A percentile compares a stretch with the other conserved stretches of the same genome.
These are phyloP conservation scores for Drosophila quadrilineata DNA, from an alignment of 1,140 invertebrate species.

Conservation along the genomic window DNA sequence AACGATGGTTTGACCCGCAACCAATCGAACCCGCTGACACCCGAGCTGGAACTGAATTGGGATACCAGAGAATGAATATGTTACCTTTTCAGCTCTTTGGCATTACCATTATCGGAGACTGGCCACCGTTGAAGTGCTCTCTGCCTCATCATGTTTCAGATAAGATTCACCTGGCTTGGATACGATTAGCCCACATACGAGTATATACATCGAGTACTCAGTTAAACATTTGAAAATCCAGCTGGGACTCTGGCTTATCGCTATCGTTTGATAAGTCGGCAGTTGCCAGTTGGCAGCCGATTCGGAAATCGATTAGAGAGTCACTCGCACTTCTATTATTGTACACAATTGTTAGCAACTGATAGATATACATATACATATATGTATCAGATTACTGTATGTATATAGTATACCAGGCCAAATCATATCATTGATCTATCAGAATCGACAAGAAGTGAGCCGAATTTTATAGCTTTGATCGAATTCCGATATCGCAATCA, in stretches of 20 bases:
- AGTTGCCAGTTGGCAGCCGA: background rate
- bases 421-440: too few relatives aligned
- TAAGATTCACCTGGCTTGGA: conserved; percentile 40
- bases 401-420: too few relatives aligned
- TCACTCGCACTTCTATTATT: background rate
- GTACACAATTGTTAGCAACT: conserved; percentile 7
- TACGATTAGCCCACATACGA: conserved; percentile 18
- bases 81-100: too few relatives aligned
- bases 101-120: background rate
- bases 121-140: conserved; percentile 24
- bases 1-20: too few relatives aligned
- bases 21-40: too few relatives aligned
- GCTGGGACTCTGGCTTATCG: background rate
- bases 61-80: too few relatives aligned
- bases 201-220: conserved; percentile 34
- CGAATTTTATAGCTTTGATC: too few relatives aligned
- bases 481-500: too few relatives aligned
- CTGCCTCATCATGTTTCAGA: conserved; percentile 8
- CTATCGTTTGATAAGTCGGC: conserved; percentile 7
- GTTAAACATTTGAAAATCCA: conserved; percentile 9
- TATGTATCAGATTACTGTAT: too few relatives aligned
- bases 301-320: conserved; percentile 17
- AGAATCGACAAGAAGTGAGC: too few relatives aligned
- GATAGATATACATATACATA: too few relatives aligned
- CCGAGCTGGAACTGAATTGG: too few relatives aligned